Conservation (phyloP, 1,140 invertebrate species). For the Tachypleus tridentatus region DNA sequence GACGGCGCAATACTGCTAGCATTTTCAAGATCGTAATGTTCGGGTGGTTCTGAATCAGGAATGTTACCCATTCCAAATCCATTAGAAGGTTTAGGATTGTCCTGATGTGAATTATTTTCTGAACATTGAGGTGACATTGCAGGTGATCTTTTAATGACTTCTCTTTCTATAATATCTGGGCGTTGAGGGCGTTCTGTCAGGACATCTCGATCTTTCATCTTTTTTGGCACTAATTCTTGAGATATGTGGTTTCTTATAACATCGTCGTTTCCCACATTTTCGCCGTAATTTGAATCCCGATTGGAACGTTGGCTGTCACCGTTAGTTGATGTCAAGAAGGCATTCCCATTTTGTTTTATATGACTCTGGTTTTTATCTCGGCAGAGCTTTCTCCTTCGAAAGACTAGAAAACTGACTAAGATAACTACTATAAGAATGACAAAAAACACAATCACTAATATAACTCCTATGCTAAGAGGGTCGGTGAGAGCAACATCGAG, state of each 20-base stretch:
- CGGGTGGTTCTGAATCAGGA: slow-evolving; percentile 68
- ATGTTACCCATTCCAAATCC: slow-evolving; percentile 42
- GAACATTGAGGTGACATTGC: slow-evolving; percentile 30
- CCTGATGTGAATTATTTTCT: slow-evolving; percentile 36
- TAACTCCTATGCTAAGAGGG: slow-evolving; percentile 77
- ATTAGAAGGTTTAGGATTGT: slow-evolving; percentile 10
- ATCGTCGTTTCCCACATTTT: slow-evolving; percentile 35
- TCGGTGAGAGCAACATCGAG: slow-evolving; percentile 56
- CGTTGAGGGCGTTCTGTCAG: slow-evolving; percentile 46
- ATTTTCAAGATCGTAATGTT: slow-evolving; percentile 94
- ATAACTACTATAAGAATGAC: slow-evolving; percentile 76
- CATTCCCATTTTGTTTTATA: slow-evolving; percentile 20
- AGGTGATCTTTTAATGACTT: slow-evolving; percentile 66
- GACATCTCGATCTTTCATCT: slow-evolving; percentile 75
- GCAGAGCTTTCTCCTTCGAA: slow-evolving; percentile 32
- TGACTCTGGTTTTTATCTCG: slow-evolving; percentile 9
- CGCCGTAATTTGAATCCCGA: slow-evolving; percentile 32
- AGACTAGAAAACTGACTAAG: slow-evolving; percentile 75
- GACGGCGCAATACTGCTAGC: slow-evolving; percentile 93
- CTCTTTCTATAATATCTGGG: slow-evolving; percentile 85
- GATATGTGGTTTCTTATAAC: slow-evolving; percentile 38
- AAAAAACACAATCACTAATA: slow-evolving; percentile 87
- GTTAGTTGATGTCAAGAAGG: slow-evolving; percentile 11
- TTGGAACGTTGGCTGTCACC: slow-evolving; percentile 27
- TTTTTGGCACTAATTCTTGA: slow-evolving; percentile 49